A percentile compares a stretch with the other conserved stretches of the same genome.
Conservation (phyloP, 2,797 vertebrate species). For the Gallinago stenura region DNA sequence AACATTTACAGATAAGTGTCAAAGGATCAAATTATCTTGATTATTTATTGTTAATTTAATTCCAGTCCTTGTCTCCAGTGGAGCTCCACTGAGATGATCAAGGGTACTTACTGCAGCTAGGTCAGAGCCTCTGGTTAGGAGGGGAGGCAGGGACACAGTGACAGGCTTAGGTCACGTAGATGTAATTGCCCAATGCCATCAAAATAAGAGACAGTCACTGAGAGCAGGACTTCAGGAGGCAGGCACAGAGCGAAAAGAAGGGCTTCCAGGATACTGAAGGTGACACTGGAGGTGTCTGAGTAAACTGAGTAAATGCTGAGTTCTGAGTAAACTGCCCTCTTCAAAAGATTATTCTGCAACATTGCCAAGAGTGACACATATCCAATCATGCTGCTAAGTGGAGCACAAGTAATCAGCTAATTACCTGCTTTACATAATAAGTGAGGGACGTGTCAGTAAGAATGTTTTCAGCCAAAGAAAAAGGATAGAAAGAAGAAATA, state of each 20-base stretch:
- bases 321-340: not conserved
- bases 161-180: not conserved
- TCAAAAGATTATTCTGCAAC: not conserved
- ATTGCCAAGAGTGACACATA: not conserved
- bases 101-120: not conserved
- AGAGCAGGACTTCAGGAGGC: not conserved
- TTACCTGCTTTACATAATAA: conserved; percentile 23
- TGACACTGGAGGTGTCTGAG: not conserved
- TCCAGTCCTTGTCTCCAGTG: not conserved
- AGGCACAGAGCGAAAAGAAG: not conserved
- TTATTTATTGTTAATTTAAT: not conserved
- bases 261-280: not conserved
- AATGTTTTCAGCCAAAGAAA: not conserved
- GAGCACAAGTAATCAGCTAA: conserved; percentile 6
- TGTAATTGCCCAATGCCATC: not conserved
- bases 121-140: not conserved
- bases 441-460: not conserved
- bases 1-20: not conserved
- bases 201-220: not conserved
- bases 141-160: rapidly evolving
- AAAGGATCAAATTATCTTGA: not conserved
- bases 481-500: not conserved
- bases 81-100: not conserved
- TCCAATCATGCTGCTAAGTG: not conserved
- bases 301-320: not conserved